These are phyloP conservation scores for Crocidura indochinensis DNA, from an alignment of 2,797 vertebrate genomes.

Conservation along the genomic window DNA sequence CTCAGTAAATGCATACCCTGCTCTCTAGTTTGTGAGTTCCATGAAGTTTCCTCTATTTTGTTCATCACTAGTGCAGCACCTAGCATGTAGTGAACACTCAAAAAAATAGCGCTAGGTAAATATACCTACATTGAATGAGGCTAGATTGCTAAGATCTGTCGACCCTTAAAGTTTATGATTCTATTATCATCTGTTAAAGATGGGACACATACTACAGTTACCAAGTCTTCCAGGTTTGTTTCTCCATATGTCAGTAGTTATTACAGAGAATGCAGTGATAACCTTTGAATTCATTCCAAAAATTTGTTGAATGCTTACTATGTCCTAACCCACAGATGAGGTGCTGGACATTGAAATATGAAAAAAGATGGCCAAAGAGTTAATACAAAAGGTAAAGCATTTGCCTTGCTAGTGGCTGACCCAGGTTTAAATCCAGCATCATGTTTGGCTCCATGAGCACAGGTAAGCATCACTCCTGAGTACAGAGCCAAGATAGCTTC, in stretches of 20 bases:
- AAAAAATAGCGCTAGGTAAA: not conserved
- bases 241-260: constrained; percentile 19
- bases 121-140: constrained; percentile 1
- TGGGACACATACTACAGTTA: constrained; percentile 12
- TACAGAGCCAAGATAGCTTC: too few relatives aligned
- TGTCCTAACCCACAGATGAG: not conserved
- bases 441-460: too few relatives aligned
- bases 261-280: not conserved
- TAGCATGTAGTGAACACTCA: not conserved
- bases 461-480: too few relatives aligned
- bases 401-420: not conserved
- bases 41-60: constrained; percentile 39
- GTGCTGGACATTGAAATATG: constrained; percentile 23
- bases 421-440: too few relatives aligned
- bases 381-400: not conserved
- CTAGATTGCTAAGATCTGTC: not conserved
- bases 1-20: not conserved
- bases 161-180: constrained; percentile 25
- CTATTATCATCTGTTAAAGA: constrained; percentile 3
- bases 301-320: constrained; percentile 36
- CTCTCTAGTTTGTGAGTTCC: constrained; percentile 1
- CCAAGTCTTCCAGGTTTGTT: not conserved
- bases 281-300: constrained; percentile 44
- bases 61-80: not conserved
- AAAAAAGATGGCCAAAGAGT: not conserved